A percentile compares a stretch with the other conserved stretches of the same genome.
Conservation (phyloP, 2,113 vertebrate species). For the Spermophilus dauricus region DNA sequence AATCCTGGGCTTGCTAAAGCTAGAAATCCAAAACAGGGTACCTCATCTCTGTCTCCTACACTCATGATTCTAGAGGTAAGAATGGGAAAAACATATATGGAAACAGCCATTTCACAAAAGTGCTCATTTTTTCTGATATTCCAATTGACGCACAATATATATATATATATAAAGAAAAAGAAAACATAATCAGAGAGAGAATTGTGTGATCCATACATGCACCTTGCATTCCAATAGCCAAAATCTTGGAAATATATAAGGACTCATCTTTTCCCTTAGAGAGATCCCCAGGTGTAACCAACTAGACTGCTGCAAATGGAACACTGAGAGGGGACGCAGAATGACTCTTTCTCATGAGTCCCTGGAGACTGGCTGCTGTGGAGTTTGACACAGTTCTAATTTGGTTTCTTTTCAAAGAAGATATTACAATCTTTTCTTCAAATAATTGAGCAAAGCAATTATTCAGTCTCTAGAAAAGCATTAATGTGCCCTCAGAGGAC, state of each 20-base stretch:
- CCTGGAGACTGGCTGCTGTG: neutral
- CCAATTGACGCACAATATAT: neutral
- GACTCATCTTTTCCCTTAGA: constrained; percentile 6
- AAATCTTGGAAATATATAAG: neutral
- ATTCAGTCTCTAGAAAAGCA: constrained; percentile 30
- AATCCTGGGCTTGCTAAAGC: neutral
- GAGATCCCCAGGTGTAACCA: neutral
- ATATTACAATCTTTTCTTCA: constrained; percentile 58
- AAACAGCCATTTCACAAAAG: neutral
- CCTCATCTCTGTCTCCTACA: neutral
- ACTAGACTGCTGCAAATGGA: neutral
- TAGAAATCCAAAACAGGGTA: neutral
- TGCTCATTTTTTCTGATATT: neutral
- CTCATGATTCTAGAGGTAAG: neutral
- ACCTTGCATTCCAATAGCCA: neutral
- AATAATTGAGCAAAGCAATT: constrained; percentile 72
- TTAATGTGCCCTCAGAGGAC: constrained; percentile 1
- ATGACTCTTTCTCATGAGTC: neutral
- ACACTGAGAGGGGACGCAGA: neutral
- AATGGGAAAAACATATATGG: neutral
- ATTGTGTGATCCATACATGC: neutral
- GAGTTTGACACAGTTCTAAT: constrained; percentile 60
- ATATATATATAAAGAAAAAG: neutral
- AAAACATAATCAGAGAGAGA: neutral
- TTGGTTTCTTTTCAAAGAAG: constrained; percentile 61